Percentiles rank a stretch among this genome's conserved stretches.
Evolutionary conservation across 2,888 invertebrate species (phyloP).

Genomic region (Orthonychiurus folsomi): DNA sequence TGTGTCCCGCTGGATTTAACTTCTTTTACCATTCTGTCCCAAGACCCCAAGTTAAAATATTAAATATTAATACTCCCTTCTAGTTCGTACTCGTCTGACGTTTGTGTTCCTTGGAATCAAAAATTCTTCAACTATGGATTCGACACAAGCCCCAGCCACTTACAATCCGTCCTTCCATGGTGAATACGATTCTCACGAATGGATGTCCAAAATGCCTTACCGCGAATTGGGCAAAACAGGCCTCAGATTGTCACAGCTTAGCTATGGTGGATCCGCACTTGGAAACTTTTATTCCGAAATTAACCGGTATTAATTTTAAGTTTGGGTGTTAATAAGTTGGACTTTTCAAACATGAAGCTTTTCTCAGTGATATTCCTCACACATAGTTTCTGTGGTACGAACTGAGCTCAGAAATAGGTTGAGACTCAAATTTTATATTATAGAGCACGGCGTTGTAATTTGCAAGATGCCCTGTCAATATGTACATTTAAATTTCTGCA

Average conservation of each 20-base stretch:
- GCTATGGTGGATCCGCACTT: conserved; percentile 67
- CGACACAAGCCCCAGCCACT: conserved; percentile 22
- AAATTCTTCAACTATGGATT: background rate
- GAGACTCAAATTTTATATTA: no score
- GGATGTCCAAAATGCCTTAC: conserved; percentile 60
- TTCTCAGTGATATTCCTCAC: no score
- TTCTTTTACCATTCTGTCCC: no score
- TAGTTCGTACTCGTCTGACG: no score
- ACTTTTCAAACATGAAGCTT: background rate
- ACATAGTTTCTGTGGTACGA: no score
- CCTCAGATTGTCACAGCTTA: conserved; percentile 59
- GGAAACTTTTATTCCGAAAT: conserved; percentile 62
- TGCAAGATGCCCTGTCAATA: background rate
- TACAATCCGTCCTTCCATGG: conserved; percentile 32
- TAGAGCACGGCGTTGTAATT: no score
- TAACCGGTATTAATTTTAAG: conserved; percentile 3
- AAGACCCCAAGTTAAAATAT: no score
- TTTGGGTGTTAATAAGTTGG: no score
- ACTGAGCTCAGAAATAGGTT: no score
- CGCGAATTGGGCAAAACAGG: conserved; percentile 63
- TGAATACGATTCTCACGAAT: conserved; percentile 16
- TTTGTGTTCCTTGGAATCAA: no score
- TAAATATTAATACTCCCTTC: no score
- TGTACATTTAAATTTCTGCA: background rate
- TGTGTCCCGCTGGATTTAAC: no score